Base-by-base conservation (phyloP, 1,140 invertebrate genomes). In the Aphidius gifuensis region DNA sequence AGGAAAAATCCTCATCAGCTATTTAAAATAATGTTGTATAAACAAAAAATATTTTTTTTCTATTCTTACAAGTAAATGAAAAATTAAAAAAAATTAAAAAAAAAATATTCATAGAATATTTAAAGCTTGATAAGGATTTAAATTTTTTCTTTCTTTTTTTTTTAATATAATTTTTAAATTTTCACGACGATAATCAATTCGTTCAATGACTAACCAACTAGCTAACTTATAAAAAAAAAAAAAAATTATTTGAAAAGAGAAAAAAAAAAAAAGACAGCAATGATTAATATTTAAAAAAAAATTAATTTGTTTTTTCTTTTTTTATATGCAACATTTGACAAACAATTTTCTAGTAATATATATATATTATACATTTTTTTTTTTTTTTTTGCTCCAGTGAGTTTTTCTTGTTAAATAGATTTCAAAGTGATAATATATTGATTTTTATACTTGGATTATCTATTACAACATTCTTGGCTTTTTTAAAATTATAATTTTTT, bases 171-270 rank as follows among this genome's bases (percentile, higher is more conserved):
- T 8, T 49, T 21, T 39, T 49, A 8, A 16, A 38, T 45, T 39
- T 49, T 21, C 40, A 8, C 16, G 9, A 11, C 46, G 62, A 53
- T 21, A 60, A 57, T 62, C 57, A 56, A 49, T 60, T 62, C 51
- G 58, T 62, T 60, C 32, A 66, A 47, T 62, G 58, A 62, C 64
- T 16, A 54, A 45, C 9, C 5, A 5, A 16, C 5, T 5, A 11
- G 38, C 21, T 50, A 60, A 38, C 40, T 9, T 45, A 11, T 47
- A 23, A 7, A 3, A 5, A 59, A 21, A 21, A 16, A 7, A n/a
- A 11, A 38, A 40, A 5, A 16, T 50, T n/a, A n/a, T n/a, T n/a
- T n/a, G n/a, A n/a, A n/a, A n/a, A n/a, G n/a, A n/a, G n/a, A n/a
- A n/a, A n/a, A 23, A 23, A 23, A 23, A 23, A 23, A 23, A 23